A percentile compares a stretch with the other conserved stretches of the same genome.
These are phyloP conservation scores for Mesorhabditis spiculigera DNA, from an alignment of 2,888 invertebrate genomes.

Conservation along the genomic window DNA sequence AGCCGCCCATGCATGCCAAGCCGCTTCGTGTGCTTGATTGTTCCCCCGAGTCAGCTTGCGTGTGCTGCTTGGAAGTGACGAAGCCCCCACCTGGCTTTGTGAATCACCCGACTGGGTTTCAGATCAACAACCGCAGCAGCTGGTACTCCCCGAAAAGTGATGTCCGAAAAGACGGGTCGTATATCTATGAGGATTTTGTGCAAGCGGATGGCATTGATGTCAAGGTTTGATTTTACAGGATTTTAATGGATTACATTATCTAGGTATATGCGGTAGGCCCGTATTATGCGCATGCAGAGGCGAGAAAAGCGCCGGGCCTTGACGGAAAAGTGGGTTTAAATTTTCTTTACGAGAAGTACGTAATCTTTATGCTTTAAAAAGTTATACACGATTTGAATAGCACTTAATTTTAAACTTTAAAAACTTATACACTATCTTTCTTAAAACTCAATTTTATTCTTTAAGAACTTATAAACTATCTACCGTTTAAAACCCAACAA, in stretches of 20 bases:
- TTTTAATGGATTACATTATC: constrained; percentile 22
- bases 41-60: too few species aligned
- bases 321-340: constrained; percentile 44
- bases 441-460: too few species aligned
- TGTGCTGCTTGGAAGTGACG: too few species aligned
- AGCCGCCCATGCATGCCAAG: too few species aligned
- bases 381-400: too few species aligned
- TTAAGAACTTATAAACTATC: too few species aligned
- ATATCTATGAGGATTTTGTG: constrained; percentile 99
- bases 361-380: not conserved
- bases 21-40: too few species aligned
- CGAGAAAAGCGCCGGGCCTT: constrained; percentile 85
- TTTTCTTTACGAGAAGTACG: not conserved
- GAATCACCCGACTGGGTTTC: constrained; percentile 22
- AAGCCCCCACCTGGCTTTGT: too few species aligned
- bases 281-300: constrained; percentile 98
- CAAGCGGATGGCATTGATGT: constrained; percentile 90
- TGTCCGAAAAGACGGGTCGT: constrained; percentile 92
- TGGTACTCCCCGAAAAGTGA: constrained; percentile 89
- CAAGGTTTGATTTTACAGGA: constrained; percentile 62
- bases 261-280: constrained; percentile 98
- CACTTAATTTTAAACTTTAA: too few species aligned
- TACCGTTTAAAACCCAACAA: too few species aligned
- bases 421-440: too few species aligned
- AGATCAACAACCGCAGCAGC: constrained; percentile 97